Percentiles rank a stretch among this genome's conserved stretches.
Conservation (phyloP, 2,797 vertebrate genomes). For the Okamejei kenojei region DNA sequence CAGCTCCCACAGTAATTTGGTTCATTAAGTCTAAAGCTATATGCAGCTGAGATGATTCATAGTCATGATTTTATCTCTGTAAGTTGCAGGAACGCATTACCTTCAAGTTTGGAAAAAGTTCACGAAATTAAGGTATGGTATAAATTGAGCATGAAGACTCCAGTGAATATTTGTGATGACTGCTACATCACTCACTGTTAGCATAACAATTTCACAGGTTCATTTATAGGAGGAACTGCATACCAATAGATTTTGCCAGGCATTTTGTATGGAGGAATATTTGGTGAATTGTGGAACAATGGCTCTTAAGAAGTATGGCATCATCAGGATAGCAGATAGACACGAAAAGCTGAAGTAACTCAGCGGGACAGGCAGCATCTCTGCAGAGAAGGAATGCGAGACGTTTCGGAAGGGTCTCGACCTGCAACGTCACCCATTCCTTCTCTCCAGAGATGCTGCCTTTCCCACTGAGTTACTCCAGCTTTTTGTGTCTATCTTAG, state of each 20-base stretch:
- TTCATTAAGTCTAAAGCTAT: conserved; percentile 29
- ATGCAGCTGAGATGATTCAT: conserved; percentile 30
- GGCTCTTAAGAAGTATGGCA: not conserved
- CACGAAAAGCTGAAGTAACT: too few relatives aligned
- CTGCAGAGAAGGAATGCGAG: too few relatives aligned
- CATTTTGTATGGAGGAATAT: not conserved
- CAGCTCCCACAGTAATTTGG: conserved; percentile 20
- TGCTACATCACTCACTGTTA: not conserved
- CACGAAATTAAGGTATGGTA: not conserved
- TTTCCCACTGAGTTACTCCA: too few relatives aligned
- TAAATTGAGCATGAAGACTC: conserved; percentile 3
- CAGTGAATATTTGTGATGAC: not conserved
- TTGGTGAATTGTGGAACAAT: not conserved
- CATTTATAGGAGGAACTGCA: not conserved
- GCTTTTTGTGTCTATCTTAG: too few relatives aligned
- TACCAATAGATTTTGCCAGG: not conserved
- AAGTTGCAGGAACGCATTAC: conserved; percentile 23
- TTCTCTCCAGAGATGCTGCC: too few relatives aligned
- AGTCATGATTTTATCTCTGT: not conserved
- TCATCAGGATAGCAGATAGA: too few relatives aligned
- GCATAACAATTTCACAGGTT: not conserved
- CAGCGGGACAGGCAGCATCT: too few relatives aligned
- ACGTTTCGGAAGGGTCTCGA: too few relatives aligned
- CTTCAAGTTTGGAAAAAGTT: not conserved
- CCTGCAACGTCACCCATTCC: too few relatives aligned